These are phyloP conservation scores for Amiota mariae DNA, from an alignment of 2,888 invertebrate species.

Conservation along the genomic window DNA sequence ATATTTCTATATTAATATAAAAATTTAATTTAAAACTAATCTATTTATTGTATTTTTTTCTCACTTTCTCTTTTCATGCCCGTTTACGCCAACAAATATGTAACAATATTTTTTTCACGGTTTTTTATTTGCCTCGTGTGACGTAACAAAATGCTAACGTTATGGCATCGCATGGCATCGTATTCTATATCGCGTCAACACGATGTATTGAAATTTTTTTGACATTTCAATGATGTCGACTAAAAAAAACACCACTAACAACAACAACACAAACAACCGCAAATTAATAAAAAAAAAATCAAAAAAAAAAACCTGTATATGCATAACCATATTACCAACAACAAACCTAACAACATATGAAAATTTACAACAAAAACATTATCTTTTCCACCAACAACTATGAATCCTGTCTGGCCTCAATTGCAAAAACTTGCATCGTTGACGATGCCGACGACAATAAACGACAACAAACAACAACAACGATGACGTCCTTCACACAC, in stretches of 20 bases:
- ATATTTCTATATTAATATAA: too few relatives aligned
- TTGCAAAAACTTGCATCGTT: conserved; percentile 25
- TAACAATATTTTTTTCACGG: conserved; percentile 25
- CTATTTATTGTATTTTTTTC: conserved; percentile 1
- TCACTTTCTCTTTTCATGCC: conserved; percentile 25
- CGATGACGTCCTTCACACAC: conserved; percentile 39
- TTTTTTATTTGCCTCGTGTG: too few relatives aligned
- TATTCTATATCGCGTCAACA: background rate
- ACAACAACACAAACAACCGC: background rate
- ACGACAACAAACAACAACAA: background rate
- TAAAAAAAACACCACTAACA: background rate
- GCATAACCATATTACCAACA: conserved; percentile 20
- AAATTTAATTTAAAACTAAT: background rate
- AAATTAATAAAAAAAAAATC: background rate
- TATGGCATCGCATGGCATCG: conserved; percentile 13
- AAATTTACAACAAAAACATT: conserved; percentile 8
- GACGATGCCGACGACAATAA: conserved; percentile 31
- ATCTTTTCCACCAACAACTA: background rate
- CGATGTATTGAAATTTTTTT: conserved; percentile 19
- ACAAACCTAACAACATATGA: background rate
- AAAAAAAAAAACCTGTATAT: conserved; percentile 14
- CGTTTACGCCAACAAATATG: conserved; percentile 41
- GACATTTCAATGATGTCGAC: conserved; percentile 28
- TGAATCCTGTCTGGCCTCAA: conserved; percentile 53
- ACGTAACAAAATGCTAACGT: conserved; percentile 33